A percentile compares a stretch with the other conserved stretches of the same genome.
Evolutionary conservation across 1,140 invertebrate species (phyloP).

Genomic region (Musca vetustissima): DNA sequence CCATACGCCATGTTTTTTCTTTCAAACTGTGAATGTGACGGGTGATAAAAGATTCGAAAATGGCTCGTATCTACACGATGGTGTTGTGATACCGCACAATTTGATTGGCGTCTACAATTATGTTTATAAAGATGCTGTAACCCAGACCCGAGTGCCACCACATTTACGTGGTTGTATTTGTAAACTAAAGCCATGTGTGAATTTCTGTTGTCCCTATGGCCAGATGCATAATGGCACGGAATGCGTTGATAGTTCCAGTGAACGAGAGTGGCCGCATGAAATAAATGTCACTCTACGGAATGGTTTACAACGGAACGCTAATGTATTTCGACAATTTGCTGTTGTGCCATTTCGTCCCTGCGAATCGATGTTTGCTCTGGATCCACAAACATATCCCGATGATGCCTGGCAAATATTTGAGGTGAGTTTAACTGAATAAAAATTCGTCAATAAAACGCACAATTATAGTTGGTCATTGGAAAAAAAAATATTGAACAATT

Average conservation of each 20-base stretch:
- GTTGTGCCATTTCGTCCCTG: constrained; percentile 48
- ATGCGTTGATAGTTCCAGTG: constrained; percentile 32
- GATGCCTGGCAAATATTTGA: constrained; percentile 40
- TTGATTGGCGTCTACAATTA: constrained; percentile 45
- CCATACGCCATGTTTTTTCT: constrained; percentile 45
- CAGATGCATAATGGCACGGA: constrained; percentile 29
- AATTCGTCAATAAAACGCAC: too few species aligned
- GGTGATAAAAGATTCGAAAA: constrained; percentile 35
- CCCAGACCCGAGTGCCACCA: constrained; percentile 36
- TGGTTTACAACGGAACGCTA: constrained; percentile 29
- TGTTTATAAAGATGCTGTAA: constrained; percentile 39
- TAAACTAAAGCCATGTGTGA: constrained; percentile 48
- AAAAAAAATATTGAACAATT: too few species aligned
- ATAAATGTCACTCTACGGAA: constrained; percentile 41
- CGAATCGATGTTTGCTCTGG: constrained; percentile 41
- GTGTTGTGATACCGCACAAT: constrained; percentile 40
- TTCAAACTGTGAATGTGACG: constrained; percentile 49
- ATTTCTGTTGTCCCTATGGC: constrained; percentile 50
- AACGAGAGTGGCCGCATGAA: constrained; percentile 36
- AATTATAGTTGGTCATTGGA: too few species aligned
- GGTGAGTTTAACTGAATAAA: constrained; percentile 28
- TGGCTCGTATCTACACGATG: constrained; percentile 45
- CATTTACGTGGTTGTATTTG: constrained; percentile 48
- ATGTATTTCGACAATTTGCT: constrained; percentile 45
- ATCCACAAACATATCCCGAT: constrained; percentile 34